Conservation (phyloP, 1,140 invertebrate genomes). For the Micrasema longulum region DNA sequence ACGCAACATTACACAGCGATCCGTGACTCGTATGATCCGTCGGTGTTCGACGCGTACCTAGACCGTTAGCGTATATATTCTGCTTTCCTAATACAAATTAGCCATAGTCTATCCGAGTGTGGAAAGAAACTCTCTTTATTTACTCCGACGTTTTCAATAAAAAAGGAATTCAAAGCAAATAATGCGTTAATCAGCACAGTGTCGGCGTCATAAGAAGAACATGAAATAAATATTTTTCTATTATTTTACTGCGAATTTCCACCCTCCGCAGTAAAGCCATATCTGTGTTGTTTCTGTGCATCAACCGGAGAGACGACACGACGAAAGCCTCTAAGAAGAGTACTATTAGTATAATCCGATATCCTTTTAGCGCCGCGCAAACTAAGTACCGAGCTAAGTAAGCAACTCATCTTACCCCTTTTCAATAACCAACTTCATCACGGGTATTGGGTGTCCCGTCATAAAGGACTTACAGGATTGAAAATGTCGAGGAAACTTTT, state of each 20-base stretch:
- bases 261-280: no score
- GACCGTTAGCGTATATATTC: constrained; percentile 34
- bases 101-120: constrained; percentile 1
- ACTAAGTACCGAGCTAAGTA: constrained; percentile 47
- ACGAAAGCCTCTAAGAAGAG: constrained; percentile 39
- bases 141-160: no score
- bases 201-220: no score
- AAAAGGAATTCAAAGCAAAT: no score
- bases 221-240: no score
- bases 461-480: not conserved
- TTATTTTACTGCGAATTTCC: no score
- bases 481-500: no score
- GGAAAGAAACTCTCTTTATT: not conserved
- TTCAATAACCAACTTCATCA: constrained; percentile 52
- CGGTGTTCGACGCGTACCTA: not conserved
- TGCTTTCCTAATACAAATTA: constrained; percentile 36
- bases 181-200: no score
- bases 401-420: constrained; percentile 51
- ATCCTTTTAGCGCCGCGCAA: constrained; percentile 51
- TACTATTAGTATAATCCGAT: constrained; percentile 54
- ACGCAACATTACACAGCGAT: constrained; percentile 52
- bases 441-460: constrained; percentile 49
- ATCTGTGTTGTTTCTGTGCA: no score
- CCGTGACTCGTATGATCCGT: constrained; percentile 19
- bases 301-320: constrained; percentile 9